Conservation (phyloP, 2,888 invertebrate species). For the Digitonthophagus gazella region DNA sequence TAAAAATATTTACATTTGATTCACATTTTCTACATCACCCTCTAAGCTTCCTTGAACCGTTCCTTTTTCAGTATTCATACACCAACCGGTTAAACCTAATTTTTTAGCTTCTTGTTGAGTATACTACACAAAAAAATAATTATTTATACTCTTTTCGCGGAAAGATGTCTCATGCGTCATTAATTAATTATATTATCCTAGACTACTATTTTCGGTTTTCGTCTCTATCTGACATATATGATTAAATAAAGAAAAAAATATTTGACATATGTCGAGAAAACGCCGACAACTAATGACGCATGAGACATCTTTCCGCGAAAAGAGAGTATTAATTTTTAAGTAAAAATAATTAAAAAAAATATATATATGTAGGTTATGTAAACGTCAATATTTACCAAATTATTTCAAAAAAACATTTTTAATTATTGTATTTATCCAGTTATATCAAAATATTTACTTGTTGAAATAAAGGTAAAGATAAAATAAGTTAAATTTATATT, state of each 20-base stretch:
- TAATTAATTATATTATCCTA: too few relatives aligned
- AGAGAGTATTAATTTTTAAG: too few relatives aligned
- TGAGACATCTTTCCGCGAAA: too few relatives aligned
- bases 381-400: background rate
- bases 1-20: conserved; percentile 67
- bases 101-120: conserved; percentile 65
- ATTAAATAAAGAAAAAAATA: too few relatives aligned
- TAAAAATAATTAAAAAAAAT: background rate
- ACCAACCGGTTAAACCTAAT: conserved; percentile 68
- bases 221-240: too few relatives aligned
- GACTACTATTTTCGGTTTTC: too few relatives aligned
- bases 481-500: background rate
- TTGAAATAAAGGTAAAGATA: background rate
- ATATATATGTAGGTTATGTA: background rate
- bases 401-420: background rate
- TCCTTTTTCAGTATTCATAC: conserved; percentile 66
- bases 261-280: conserved; percentile 13
- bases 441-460: background rate
- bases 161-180: too few relatives aligned
- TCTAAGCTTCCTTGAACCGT: conserved; percentile 68
- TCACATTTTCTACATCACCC: conserved; percentile 60
- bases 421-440: conserved; percentile 1
- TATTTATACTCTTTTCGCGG: too few relatives aligned
- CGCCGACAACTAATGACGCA: too few relatives aligned
- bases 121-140: conserved; percentile 52